Evolutionary conservation across 1,140 invertebrate genomes (phyloP).

Genomic region (Rhopalosiphum maidis): DNA sequence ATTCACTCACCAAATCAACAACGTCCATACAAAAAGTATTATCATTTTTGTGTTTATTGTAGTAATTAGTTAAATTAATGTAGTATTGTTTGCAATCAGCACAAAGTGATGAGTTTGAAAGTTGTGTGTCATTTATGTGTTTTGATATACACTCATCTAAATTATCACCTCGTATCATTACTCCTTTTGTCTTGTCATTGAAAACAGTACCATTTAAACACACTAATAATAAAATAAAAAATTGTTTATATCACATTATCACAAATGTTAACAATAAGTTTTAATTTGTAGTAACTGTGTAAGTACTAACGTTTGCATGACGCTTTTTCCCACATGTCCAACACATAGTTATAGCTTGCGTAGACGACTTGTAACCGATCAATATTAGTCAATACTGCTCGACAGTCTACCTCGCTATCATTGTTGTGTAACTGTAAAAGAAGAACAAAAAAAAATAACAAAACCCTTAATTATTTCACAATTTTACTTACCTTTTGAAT

Average conservation of each 20-base stretch:
- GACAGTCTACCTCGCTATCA: slow-evolving; percentile 58
- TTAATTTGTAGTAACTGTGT: neutral
- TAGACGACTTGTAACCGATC: slow-evolving; percentile 60
- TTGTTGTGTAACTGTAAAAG: slow-evolving; percentile 26
- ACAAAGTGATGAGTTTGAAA: slow-evolving; percentile 57
- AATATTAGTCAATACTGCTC: slow-evolving; percentile 59
- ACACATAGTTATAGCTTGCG: slow-evolving; percentile 59
- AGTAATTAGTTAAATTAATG: slow-evolving; percentile 58
- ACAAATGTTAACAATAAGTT: neutral
- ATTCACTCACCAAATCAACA: slow-evolving; percentile 58
- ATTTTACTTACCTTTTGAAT: slow-evolving; percentile 45
- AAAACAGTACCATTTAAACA: slow-evolving; percentile 41
- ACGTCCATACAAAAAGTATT: slow-evolving; percentile 60
- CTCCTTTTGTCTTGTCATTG: slow-evolving; percentile 56
- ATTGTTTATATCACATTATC: neutral
- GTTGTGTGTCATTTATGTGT: slow-evolving; percentile 44
- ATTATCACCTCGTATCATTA: slow-evolving; percentile 50
- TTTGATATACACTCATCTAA: slow-evolving; percentile 58
- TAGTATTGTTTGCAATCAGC: slow-evolving; percentile 58
- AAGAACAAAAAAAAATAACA: neutral
- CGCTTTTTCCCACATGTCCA: slow-evolving; percentile 59
- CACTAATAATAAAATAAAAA: slow-evolving; percentile 23
- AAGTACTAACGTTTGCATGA: slow-evolving; percentile 59
- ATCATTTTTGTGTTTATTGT: slow-evolving; percentile 58
- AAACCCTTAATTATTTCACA: neutral